A percentile compares a stretch with the other conserved stretches of the same genome.
phyloP scores from a whole-genome alignment of 2,113 vertebrate genomes.

The Silurus glanis region DNA sequence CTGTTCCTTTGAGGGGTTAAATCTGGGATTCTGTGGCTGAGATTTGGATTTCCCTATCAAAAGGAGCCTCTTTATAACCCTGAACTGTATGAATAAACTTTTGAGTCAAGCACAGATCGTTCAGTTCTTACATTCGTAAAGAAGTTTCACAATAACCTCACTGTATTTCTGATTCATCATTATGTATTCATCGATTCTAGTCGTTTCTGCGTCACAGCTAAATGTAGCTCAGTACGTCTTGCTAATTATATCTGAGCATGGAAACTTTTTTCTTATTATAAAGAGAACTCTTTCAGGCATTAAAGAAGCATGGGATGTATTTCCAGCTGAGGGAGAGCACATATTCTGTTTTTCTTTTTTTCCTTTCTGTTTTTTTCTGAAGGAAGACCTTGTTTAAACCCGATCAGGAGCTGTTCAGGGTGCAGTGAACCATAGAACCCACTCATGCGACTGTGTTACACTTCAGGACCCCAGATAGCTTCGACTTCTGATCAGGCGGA shows the following conservation, averaged over 20 bases:
- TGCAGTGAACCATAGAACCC: slow-evolving; percentile 33
- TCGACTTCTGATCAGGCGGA: background rate
- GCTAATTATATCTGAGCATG: background rate
- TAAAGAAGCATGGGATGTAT: slow-evolving; percentile 5
- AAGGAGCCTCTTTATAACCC: background rate
- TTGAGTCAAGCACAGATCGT: background rate
- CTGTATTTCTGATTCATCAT: background rate
- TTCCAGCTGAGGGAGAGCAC: background rate
- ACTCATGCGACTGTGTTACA: slow-evolving; percentile 27
- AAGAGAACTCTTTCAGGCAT: background rate
- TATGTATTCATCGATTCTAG: background rate
- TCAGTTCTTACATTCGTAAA: background rate
- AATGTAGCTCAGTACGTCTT: background rate
- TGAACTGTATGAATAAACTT: background rate
- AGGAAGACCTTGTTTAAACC: slow-evolving; percentile 9
- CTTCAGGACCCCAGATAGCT: slow-evolving; percentile 41
- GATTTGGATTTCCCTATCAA: background rate
- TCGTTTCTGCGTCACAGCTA: background rate
- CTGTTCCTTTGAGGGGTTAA: background rate
- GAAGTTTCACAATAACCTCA: background rate
- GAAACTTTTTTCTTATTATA: background rate
- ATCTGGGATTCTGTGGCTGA: background rate
- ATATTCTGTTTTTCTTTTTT: background rate
- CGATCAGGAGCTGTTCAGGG: background rate
- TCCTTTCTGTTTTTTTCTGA: background rate